These are phyloP conservation scores for Danio albolineatus DNA, from an alignment of 2,797 vertebrate genomes.

Conservation along the genomic window DNA sequence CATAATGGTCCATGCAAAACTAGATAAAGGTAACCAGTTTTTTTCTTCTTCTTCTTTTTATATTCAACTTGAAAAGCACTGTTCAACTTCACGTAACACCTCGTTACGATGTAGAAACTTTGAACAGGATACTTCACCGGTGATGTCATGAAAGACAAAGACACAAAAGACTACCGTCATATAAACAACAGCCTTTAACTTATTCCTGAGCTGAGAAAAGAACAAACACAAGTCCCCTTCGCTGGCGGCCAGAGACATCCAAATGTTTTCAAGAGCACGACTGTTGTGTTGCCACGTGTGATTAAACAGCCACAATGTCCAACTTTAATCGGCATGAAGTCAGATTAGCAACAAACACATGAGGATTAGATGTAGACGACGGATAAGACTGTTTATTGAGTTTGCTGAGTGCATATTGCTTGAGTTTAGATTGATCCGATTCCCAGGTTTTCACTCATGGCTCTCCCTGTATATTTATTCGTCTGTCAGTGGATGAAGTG, in stretches of 20 bases:
- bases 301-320: not conserved
- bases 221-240: constrained; percentile 16
- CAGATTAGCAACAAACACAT: constrained; percentile 8
- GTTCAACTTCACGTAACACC: not conserved
- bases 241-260: not conserved
- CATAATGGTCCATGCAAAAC: not conserved
- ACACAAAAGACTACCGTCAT: not conserved
- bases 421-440: not conserved
- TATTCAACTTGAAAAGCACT: not conserved
- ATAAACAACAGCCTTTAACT: not conserved
- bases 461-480: constrained; percentile 6
- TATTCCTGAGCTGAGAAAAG: not conserved
- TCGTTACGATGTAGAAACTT: not conserved
- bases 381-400: not conserved
- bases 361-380: not conserved
- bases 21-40: not conserved
- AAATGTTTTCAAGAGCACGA: not conserved
- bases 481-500: not conserved
- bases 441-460: not conserved
- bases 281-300: not conserved
- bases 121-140: not conserved
- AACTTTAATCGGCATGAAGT: constrained; percentile 10
- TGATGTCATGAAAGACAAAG: constrained; percentile 13
- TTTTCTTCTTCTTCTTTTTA: not conserved
- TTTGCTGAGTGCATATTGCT: constrained; percentile 10